Conservation (phyloP, 2,888 invertebrate genomes). For the Phengaris alcon region DNA sequence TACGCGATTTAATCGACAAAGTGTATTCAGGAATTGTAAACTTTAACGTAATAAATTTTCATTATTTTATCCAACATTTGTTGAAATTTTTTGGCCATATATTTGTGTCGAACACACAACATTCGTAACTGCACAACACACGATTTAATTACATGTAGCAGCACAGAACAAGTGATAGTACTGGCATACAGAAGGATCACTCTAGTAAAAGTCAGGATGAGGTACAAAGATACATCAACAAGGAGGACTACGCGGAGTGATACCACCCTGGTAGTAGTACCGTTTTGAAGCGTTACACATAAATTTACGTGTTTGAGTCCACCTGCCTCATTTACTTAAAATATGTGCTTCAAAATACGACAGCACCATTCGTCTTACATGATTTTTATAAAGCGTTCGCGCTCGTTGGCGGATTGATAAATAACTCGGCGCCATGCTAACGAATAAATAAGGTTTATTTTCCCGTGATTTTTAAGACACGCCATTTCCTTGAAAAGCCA, state of each 20-base stretch:
- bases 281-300: background rate
- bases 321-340: background rate
- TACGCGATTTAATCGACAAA: background rate
- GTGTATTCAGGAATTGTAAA: background rate
- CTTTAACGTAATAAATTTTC: too few species aligned
- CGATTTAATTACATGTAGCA: too few species aligned
- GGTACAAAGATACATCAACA: too few species aligned
- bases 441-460: slow-evolving; percentile 29
- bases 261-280: too few species aligned
- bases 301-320: background rate
- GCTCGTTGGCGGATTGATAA: slow-evolving; percentile 18
- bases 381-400: slow-evolving; percentile 14
- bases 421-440: background rate
- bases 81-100: too few species aligned
- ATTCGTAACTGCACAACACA: too few species aligned
- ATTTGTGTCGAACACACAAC: too few species aligned
- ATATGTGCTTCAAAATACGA: background rate
- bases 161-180: too few species aligned
- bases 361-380: background rate
- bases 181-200: too few species aligned
- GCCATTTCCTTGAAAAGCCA: slow-evolving; percentile 33
- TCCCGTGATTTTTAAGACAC: slow-evolving; percentile 27
- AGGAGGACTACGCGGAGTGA: too few species aligned
- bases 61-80: too few species aligned
- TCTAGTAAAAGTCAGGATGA: too few species aligned